These are phyloP conservation scores for Redunca redunca DNA, from an alignment of 2,113 vertebrate species.

Conservation along the genomic window DNA sequence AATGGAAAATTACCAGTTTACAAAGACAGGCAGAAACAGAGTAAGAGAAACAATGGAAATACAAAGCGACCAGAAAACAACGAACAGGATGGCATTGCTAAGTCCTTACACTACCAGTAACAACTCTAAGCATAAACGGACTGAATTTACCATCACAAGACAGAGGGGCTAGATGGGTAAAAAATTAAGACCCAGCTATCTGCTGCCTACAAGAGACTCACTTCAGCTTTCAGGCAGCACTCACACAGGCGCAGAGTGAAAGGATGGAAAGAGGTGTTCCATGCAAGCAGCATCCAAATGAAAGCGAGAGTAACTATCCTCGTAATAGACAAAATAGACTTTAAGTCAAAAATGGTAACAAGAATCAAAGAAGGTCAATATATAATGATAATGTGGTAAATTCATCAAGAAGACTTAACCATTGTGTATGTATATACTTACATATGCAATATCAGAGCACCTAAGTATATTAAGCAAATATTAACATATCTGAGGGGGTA, in stretches of 20 bases:
- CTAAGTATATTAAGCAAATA: background rate
- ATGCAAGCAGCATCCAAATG: background rate
- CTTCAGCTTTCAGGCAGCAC: background rate
- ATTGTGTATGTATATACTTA: background rate
- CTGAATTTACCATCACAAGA: background rate
- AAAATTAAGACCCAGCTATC: background rate
- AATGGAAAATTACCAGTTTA: background rate
- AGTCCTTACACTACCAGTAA: background rate
- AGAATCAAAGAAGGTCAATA: background rate
- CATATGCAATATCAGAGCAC: background rate
- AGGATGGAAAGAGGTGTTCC: background rate
- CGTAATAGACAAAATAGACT: background rate
- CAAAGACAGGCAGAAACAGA: background rate
- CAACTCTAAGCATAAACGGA: background rate
- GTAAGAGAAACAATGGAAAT: background rate
- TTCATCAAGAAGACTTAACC: background rate
- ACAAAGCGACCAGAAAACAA: background rate
- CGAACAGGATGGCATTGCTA: background rate
- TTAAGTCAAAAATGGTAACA: background rate
- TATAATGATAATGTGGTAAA: background rate
- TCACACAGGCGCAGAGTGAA: background rate
- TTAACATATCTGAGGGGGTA: background rate
- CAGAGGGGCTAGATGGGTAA: background rate
- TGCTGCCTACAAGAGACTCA: background rate
- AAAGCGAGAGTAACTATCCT: background rate